Evolutionary conservation across 35 echinoderm and acorn worm genomes (phyloP).

Genomic region (Apostichopus japonicus): DNA sequence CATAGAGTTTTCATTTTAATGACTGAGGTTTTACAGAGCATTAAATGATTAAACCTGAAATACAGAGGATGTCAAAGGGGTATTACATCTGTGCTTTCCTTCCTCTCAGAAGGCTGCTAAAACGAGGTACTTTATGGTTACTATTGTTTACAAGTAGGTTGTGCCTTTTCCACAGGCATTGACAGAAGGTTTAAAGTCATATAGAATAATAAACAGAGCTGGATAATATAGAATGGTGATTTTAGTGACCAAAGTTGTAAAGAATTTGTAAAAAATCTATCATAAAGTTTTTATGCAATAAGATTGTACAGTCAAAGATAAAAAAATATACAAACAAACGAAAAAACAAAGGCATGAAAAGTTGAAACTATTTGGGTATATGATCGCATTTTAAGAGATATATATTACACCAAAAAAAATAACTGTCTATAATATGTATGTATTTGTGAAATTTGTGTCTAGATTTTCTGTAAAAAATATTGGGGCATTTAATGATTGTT

Average conservation of each 20-base stretch:
- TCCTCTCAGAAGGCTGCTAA: too few species aligned
- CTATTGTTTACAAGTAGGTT: too few species aligned
- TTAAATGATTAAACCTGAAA: too few species aligned
- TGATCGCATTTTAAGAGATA: background rate
- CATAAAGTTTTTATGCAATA: conserved; percentile 39
- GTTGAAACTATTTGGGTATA: background rate
- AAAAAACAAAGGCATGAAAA: background rate
- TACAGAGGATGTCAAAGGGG: too few species aligned
- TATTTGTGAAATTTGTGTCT: conserved; percentile 9
- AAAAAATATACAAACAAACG: background rate
- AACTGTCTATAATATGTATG: conserved; percentile 1
- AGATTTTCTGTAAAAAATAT: background rate
- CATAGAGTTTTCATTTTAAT: too few species aligned
- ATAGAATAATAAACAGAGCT: background rate
- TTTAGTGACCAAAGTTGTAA: conserved; percentile 51
- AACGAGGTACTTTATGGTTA: too few species aligned
- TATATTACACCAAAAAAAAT: background rate
- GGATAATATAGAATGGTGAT: conserved; percentile 35
- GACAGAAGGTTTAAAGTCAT: background rate
- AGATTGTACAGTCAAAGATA: conserved; percentile 17
- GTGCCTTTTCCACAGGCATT: background rate
- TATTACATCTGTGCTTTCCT: too few species aligned
- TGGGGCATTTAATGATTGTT: background rate
- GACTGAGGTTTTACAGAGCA: too few species aligned
- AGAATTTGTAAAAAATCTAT: conserved; percentile 47